Conservation (phyloP, 2,888 invertebrate species). For the Apodemia hepburni region DNA sequence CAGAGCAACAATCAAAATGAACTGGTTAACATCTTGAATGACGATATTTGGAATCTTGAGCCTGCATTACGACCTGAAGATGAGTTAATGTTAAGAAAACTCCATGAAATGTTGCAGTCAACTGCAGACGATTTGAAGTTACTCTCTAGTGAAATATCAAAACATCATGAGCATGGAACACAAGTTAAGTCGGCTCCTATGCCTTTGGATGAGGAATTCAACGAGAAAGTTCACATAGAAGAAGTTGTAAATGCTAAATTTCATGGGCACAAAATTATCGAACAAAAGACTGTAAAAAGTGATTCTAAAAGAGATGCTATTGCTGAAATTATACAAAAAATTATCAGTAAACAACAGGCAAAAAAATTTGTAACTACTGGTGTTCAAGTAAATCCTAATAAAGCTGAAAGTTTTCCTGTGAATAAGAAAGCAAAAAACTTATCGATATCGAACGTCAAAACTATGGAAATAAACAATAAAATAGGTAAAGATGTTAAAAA, state of each 20-base stretch:
- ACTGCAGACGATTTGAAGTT: constrained; percentile 70
- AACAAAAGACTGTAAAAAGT: constrained; percentile 30
- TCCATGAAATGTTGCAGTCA: constrained; percentile 71
- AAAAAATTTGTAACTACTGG: constrained; percentile 40
- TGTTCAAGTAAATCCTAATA: constrained; percentile 40
- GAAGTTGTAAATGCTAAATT: constrained; percentile 75
- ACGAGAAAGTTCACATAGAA: constrained; percentile 69
- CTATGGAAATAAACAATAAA: constrained; percentile 52
- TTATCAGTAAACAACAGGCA: constrained; percentile 31
- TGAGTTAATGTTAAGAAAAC: constrained; percentile 61
- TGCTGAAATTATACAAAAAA: constrained; percentile 28
- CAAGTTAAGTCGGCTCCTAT: constrained; percentile 54
- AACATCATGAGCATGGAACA: constrained; percentile 54
- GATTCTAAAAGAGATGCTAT: constrained; percentile 23
- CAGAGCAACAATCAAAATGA: constrained; percentile 68
- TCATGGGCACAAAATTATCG: constrained; percentile 59
- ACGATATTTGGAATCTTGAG: constrained; percentile 66
- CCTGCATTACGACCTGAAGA: constrained; percentile 68
- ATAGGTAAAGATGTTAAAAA: constrained; percentile 36
- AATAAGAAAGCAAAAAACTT: constrained; percentile 42
- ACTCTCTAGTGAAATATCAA: constrained; percentile 62
- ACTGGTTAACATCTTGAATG: constrained; percentile 67
- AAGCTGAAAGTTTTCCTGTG: constrained; percentile 35
- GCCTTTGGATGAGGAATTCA: constrained; percentile 70
- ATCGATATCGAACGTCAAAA: constrained; percentile 49